Conservation (phyloP, 2,888 invertebrate genomes). For the Tenthredo mesomela region DNA sequence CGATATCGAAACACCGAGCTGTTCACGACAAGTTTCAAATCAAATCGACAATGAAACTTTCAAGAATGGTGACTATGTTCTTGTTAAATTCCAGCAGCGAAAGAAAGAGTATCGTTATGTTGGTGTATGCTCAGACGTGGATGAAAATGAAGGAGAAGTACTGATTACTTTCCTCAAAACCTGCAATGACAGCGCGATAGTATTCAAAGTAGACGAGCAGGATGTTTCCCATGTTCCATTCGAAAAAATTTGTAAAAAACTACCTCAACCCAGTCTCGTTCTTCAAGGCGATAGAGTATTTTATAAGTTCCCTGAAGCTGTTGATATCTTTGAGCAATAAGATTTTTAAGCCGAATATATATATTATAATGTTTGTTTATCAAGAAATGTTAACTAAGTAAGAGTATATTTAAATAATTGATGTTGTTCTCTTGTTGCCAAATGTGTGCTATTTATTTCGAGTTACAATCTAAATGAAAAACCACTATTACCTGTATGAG, state of each 20-base stretch:
- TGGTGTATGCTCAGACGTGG: no score
- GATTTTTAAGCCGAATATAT: background rate
- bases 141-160: no score
- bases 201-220: slow-evolving; percentile 60
- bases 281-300: slow-evolving; percentile 57
- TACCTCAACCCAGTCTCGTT: slow-evolving; percentile 57
- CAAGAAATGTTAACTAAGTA: background rate
- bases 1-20: no score
- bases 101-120: no score
- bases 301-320: slow-evolving; percentile 56
- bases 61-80: no score
- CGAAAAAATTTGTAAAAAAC: slow-evolving; percentile 59
- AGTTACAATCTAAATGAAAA: no score
- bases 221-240: slow-evolving; percentile 60
- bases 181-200: no score
- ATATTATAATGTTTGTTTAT: background rate
- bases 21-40: no score
- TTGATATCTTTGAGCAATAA: slow-evolving; percentile 24
- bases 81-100: no score
- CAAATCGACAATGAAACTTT: no score
- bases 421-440: slow-evolving; percentile 5
- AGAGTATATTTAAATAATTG: background rate
- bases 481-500: no score
- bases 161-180: no score
- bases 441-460: background rate